Percentiles rank a stretch among this genome's conserved stretches.
phyloP scores from a whole-genome alignment of 1,140 invertebrate species.

The Euura lappo region DNA sequence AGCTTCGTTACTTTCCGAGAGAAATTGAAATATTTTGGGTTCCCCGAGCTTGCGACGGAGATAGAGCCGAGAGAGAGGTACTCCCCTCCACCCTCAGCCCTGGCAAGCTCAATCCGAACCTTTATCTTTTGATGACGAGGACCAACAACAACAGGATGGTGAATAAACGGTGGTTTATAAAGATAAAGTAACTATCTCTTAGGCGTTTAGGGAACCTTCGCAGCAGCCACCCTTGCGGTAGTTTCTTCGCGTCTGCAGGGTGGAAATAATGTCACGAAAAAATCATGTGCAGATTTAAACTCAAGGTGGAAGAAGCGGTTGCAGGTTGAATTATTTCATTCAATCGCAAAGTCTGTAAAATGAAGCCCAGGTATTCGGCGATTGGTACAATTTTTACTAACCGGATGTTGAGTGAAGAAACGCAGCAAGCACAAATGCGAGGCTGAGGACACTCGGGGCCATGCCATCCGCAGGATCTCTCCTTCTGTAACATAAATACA shows the following conservation, averaged over 20 bases:
- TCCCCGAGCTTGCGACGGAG: not conserved
- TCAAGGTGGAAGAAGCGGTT: no score
- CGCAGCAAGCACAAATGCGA: conserved; percentile 34
- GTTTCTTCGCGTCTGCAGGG: not conserved
- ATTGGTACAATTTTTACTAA: conserved; percentile 23
- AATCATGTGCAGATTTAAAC: no score
- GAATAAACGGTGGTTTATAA: not conserved
- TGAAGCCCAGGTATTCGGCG: no score
- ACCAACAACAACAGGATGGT: not conserved
- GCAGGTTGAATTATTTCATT: no score
- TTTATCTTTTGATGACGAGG: conserved; percentile 1
- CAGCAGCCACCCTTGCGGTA: not conserved
- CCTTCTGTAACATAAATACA: not conserved
- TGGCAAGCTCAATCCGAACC: not conserved
- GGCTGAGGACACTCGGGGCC: conserved; percentile 37
- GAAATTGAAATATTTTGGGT: not conserved
- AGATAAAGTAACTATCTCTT: conserved; percentile 1
- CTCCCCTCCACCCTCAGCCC: not conserved
- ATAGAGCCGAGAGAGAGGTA: not conserved
- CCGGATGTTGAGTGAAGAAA: conserved; percentile 37
- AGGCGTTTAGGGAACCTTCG: not conserved
- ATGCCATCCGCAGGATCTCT: conserved; percentile 31
- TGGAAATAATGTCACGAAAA: not conserved
- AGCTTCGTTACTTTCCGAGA: not conserved
- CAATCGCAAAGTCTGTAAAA: no score